A percentile compares a stretch with the other conserved stretches of the same genome.
Evolutionary conservation across 2,888 invertebrate species (phyloP).

Genomic region (Cerceris rybyensis): DNA sequence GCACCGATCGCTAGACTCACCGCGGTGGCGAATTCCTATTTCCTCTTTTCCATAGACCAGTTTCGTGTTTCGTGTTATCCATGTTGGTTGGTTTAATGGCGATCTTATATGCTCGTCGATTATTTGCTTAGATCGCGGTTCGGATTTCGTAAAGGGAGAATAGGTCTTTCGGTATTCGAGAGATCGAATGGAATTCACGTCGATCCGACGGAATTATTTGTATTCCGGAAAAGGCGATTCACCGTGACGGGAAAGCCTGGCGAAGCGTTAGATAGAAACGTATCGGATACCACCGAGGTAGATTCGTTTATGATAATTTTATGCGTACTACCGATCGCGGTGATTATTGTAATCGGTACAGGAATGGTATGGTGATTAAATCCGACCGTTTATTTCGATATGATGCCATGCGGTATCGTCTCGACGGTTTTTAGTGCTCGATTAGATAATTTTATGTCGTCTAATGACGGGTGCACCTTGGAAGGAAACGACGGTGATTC

Average conservation of each 20-base stretch:
- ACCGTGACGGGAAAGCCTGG: not conserved
- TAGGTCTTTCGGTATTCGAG: too few relatives aligned
- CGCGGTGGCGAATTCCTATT: conserved; percentile 1
- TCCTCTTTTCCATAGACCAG: conserved; percentile 13
- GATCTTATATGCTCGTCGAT: too few relatives aligned
- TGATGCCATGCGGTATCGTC: conserved; percentile 42
- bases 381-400: conserved; percentile 68
- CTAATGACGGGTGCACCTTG: not conserved
- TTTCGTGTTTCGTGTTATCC: not conserved
- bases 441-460: conserved; percentile 32
- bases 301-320: conserved; percentile 73
- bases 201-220: conserved; percentile 6
- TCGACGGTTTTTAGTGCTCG: conserved; percentile 6
- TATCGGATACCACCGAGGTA: conserved; percentile 32
- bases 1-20: not conserved
- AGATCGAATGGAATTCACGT: too few relatives aligned
- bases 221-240: conserved; percentile 11
- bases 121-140: too few relatives aligned
- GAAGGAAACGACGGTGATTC: too few relatives aligned
- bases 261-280: not conserved
- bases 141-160: too few relatives aligned
- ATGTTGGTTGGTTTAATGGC: too few relatives aligned
- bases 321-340: conserved; percentile 65
- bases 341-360: conserved; percentile 69
- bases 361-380: conserved; percentile 71